Base-by-base conservation (phyloP, 1,140 invertebrate species). In the Pteromalus puparum region DNA sequence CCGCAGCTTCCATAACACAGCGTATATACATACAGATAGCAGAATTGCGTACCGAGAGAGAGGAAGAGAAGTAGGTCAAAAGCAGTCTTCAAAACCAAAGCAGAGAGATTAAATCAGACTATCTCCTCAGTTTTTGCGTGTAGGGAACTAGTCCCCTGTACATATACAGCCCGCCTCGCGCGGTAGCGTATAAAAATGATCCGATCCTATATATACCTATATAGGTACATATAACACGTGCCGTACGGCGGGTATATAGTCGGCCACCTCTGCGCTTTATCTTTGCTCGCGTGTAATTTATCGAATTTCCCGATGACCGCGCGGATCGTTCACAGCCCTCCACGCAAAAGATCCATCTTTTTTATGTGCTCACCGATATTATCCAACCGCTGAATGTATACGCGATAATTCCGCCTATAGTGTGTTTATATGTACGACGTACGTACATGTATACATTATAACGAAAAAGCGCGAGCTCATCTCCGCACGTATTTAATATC, bases 401-500 rank as follows among this genome's bases (percentile, higher is more conserved):
- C 34, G 34, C 34, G 34, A 34, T 34, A 34, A 34, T 34, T 34
- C 34, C 9, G 9, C 2, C 26, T 7, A 38, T 38, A 38, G 5
- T 38, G 38, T 38, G 34, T 79, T 67, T 28, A 42, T 24, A 12
- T 18, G 34, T 34, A 7, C 26, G 68, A 30, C n/a, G n/a, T 70
- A 24, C 24, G 42, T 46, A 53, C n/a, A 53, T 53, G 53, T 34
- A 61, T 53, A 72, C 28, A 34, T n/a, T 5, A 65, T 65, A 75
- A 75, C 1, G 48, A n/a, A n/a, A 82, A 75, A 68, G 24, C n/a
- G 13, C 46, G 26, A 26, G 28, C 46, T 74, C 70, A 73, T 81
- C 70, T 81, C 24, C 26, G 74, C 81, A 77, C 65, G 81, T 83
- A n/a, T n/a, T n/a, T n/a, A 77, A 76, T 70, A 83, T 30, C 38